phyloP scores from a whole-genome alignment of 2,797 vertebrate species.

The Thalassophryne amazonica region DNA sequence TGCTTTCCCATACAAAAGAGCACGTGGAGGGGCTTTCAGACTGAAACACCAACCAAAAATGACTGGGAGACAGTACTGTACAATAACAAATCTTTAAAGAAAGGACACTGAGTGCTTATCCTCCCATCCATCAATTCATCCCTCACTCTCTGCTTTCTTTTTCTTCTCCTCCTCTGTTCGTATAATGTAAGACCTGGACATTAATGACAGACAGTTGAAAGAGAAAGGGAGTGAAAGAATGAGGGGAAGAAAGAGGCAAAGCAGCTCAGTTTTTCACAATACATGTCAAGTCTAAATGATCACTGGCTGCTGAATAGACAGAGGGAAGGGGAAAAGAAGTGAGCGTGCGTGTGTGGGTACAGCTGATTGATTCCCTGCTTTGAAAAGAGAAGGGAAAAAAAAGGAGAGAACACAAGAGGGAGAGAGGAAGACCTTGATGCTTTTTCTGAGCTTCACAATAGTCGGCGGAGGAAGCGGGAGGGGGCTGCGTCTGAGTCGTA shows the following conservation, averaged over 20 bases:
- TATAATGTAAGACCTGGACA: slow-evolving; percentile 88
- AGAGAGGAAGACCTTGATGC: slow-evolving; percentile 85
- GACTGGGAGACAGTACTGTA: slow-evolving; percentile 94
- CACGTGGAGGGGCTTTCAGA: slow-evolving; percentile 96
- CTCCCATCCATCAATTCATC: slow-evolving; percentile 83
- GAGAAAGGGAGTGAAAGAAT: slow-evolving; percentile 73
- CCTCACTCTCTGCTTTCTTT: slow-evolving; percentile 86
- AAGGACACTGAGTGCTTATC: slow-evolving; percentile 94
- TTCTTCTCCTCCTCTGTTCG: slow-evolving; percentile 69
- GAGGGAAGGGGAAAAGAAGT: slow-evolving; percentile 80
- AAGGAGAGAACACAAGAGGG: slow-evolving; percentile 57
- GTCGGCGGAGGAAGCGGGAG: slow-evolving; percentile 66
- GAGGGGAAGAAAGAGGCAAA: slow-evolving; percentile 80
- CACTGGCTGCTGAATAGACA: slow-evolving; percentile 92
- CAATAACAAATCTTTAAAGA: slow-evolving; percentile 87
- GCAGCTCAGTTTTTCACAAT: slow-evolving; percentile 94
- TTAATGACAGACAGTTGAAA: slow-evolving; percentile 92
- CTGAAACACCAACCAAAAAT: slow-evolving; percentile 97
- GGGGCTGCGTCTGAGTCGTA: slow-evolving; percentile 73
- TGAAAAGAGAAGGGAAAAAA: slow-evolving; percentile 84
- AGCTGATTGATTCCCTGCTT: slow-evolving; percentile 94
- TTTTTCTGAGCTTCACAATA: slow-evolving; percentile 89
- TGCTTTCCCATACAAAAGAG: slow-evolving; percentile 96
- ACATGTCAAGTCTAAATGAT: slow-evolving; percentile 98
- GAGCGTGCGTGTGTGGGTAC: slow-evolving; percentile 53